phyloP scores from a whole-genome alignment of 2,888 invertebrate genomes.

The Drosophila melanocephala region DNA sequence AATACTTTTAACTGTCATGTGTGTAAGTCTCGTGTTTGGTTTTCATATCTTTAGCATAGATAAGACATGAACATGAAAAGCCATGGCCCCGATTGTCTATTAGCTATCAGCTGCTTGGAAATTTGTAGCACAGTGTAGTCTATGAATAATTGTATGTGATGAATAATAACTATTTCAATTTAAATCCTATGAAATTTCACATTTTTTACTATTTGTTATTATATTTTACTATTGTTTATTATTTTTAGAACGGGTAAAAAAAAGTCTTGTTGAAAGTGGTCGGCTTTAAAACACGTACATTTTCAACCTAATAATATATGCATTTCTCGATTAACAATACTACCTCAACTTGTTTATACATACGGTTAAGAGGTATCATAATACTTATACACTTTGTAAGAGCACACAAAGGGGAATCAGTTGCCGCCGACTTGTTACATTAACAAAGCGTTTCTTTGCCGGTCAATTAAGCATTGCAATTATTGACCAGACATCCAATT shows the following conservation, averaged over 20 bases:
- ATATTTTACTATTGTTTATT: neutral
- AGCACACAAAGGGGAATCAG: conserved; percentile 6
- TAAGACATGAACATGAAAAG: conserved; percentile 43
- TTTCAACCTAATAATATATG: neutral
- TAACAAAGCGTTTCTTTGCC: conserved; percentile 33
- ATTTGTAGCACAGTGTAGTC: conserved; percentile 30
- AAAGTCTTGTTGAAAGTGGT: neutral
- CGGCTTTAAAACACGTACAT: neutral
- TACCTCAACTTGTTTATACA: neutral
- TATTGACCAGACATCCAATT: conserved; percentile 51
- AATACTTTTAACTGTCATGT: conserved; percentile 41
- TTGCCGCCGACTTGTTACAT: conserved; percentile 26
- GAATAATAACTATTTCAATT: conserved; percentile 17
- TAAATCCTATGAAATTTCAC: conserved; percentile 12
- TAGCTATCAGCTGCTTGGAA: conserved; percentile 49
- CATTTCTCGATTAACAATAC: neutral
- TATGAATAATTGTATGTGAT: conserved; percentile 17
- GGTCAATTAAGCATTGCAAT: conserved; percentile 56
- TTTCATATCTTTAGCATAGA: conserved; percentile 65
- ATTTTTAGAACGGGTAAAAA: neutral
- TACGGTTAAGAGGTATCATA: conserved; percentile 9
- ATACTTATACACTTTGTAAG: conserved; percentile 1
- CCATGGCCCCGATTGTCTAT: conserved; percentile 69
- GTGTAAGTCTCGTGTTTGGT: conserved; percentile 40
- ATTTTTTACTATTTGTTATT: conserved; percentile 8